Conservation (phyloP, 1,140 invertebrate species). For the Drosophila takahashii region DNA sequence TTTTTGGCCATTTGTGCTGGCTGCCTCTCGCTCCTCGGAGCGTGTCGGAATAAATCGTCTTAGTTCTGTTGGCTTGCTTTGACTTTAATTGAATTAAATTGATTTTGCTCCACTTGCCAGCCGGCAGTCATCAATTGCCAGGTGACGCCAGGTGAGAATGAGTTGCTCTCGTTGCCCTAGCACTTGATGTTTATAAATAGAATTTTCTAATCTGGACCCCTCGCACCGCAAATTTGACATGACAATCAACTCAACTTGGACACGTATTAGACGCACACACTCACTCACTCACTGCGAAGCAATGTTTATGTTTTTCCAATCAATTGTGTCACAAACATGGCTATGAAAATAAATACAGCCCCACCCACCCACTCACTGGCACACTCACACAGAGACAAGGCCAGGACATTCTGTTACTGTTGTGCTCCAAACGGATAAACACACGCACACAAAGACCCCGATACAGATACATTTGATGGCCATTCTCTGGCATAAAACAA, state of each 20-base stretch:
- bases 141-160: slow-evolving; percentile 33
- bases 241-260: slow-evolving; percentile 65
- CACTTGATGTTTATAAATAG: slow-evolving; percentile 54
- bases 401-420: slow-evolving; percentile 45
- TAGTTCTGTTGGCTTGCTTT: slow-evolving; percentile 50
- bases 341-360: slow-evolving; percentile 63
- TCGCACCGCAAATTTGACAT: slow-evolving; percentile 62
- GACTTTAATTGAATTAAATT: slow-evolving; percentile 68
- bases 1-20: slow-evolving; percentile 47
- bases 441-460: slow-evolving; percentile 13
- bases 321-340: slow-evolving; percentile 68
- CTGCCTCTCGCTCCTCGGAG: slow-evolving; percentile 34
- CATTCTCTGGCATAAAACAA: slow-evolving; percentile 60
- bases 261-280: slow-evolving; percentile 38
- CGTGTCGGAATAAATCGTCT: slow-evolving; percentile 63
- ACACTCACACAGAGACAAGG: no score
- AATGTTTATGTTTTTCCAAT: slow-evolving; percentile 75
- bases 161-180: slow-evolving; percentile 9
- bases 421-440: slow-evolving; percentile 41
- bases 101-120: slow-evolving; percentile 56
- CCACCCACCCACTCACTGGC: slow-evolving; percentile 1
- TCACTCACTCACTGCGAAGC: slow-evolving; percentile 8
- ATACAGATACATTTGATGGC: slow-evolving; percentile 52
- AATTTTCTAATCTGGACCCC: slow-evolving; percentile 53
- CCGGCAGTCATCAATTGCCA: slow-evolving; percentile 58